These are phyloP conservation scores for Capromys pilorides DNA, from an alignment of 2,797 vertebrate genomes.

Conservation along the genomic window DNA sequence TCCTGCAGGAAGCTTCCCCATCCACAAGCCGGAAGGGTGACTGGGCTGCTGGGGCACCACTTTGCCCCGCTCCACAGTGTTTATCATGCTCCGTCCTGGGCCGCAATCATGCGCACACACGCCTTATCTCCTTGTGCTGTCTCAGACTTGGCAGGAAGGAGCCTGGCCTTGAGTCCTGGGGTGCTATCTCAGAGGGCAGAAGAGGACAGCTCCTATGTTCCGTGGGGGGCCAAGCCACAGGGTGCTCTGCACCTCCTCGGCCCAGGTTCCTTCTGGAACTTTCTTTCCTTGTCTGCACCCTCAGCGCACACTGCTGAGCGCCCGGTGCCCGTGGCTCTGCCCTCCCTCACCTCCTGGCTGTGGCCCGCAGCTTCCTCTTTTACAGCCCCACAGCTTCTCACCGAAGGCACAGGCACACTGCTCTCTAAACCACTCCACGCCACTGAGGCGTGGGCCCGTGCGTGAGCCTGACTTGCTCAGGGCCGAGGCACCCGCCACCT, in stretches of 20 bases:
- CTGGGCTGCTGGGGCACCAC: too few relatives aligned
- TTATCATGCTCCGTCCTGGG: background rate
- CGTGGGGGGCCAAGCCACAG: too few relatives aligned
- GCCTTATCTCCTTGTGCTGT: background rate
- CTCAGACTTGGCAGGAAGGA: background rate
- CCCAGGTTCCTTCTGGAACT: background rate
- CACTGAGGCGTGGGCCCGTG: background rate
- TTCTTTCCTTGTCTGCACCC: background rate
- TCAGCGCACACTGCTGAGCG: background rate
- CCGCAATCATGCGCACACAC: background rate
- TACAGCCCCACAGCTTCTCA: background rate
- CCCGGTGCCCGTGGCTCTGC: background rate
- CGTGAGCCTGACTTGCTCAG: background rate
- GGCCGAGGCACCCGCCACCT: background rate
- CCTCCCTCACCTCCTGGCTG: background rate
- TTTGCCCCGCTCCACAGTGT: background rate
- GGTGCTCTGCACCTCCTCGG: too few relatives aligned
- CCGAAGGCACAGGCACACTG: background rate
- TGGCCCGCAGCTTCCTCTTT: background rate
- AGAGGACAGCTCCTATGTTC: too few relatives aligned
- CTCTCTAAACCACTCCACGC: background rate
- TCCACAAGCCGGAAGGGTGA: background rate
- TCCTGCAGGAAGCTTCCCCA: background rate
- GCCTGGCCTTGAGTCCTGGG: background rate
- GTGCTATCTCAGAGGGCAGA: background rate